A percentile compares a stretch with the other conserved stretches of the same genome.
phyloP scores from a whole-genome alignment of 2,888 invertebrate species.

The Caenorhabditis auriculariae region DNA sequence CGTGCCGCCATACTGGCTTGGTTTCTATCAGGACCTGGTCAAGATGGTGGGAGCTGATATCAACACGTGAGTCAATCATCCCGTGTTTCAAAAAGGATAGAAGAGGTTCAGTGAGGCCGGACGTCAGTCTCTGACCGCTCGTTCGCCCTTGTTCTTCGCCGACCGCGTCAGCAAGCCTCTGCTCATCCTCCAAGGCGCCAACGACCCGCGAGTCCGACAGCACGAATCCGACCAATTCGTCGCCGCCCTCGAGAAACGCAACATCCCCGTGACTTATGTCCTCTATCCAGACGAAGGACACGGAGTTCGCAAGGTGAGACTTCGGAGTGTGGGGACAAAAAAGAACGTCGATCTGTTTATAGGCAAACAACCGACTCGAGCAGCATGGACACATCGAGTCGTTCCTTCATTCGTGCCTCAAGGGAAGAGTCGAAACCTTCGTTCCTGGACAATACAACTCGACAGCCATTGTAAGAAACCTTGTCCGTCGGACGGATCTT shows the following conservation, averaged over 20 bases:
- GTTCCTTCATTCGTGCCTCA: conserved; percentile 55
- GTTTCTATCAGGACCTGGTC: conserved; percentile 59
- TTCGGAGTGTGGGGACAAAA: neutral
- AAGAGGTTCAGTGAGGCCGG: conserved; percentile 32
- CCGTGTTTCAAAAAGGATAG: neutral
- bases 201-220: conserved; percentile 62
- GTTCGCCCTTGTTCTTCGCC: conserved; percentile 60
- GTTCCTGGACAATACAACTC: conserved; percentile 58
- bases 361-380: conserved; percentile 42
- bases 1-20: conserved; percentile 62
- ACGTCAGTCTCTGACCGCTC: conserved; percentile 51
- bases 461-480: conserved; percentile 55
- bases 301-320: conserved; percentile 44
- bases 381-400: conserved; percentile 60
- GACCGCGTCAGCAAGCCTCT: conserved; percentile 57
- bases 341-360: neutral
- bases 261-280: conserved; percentile 60
- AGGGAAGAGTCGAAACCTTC: conserved; percentile 56
- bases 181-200: conserved; percentile 61
- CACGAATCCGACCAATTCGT: conserved; percentile 62
- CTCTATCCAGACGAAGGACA: conserved; percentile 62
- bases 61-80: conserved; percentile 19
- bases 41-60: conserved; percentile 54
- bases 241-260: conserved; percentile 52
- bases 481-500: neutral